Evolutionary conservation across 2,113 vertebrate genomes (phyloP).

Genomic region (Solenodon paradoxus): DNA sequence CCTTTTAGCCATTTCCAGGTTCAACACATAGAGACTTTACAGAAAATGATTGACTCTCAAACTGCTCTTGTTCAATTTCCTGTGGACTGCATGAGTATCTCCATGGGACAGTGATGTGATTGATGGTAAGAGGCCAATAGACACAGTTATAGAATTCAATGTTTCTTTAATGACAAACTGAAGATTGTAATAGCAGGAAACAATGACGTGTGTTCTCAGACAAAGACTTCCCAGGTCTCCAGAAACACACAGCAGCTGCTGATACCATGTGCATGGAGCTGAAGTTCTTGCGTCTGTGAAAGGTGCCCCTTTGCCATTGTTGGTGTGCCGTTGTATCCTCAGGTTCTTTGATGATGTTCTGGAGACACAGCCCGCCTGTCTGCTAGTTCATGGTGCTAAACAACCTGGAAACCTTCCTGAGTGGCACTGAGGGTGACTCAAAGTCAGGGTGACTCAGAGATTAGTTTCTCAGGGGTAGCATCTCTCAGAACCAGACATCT

Average conservation of each 20-base stretch:
- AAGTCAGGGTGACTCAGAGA: background rate
- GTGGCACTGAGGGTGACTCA: no score
- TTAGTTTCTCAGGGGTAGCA: background rate
- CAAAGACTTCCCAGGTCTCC: background rate
- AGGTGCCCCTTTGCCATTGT: background rate
- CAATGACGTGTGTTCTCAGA: background rate
- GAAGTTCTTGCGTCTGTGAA: background rate
- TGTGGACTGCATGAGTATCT: slow-evolving; percentile 54
- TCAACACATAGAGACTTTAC: slow-evolving; percentile 43
- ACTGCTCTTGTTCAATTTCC: slow-evolving; percentile 59
- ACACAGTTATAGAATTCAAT: slow-evolving; percentile 10
- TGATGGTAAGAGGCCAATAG: slow-evolving; percentile 21
- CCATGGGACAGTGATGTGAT: slow-evolving; percentile 45
- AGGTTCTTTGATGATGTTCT: background rate
- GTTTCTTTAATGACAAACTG: slow-evolving; percentile 51
- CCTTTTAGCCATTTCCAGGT: slow-evolving; percentile 9
- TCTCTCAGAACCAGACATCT: background rate
- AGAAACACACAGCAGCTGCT: background rate
- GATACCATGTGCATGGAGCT: background rate
- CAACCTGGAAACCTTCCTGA: background rate
- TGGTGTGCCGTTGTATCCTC: background rate
- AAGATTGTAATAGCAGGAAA: slow-evolving; percentile 20
- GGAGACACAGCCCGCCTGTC: background rate
- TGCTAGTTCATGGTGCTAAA: background rate
- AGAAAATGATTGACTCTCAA: slow-evolving; percentile 48